Conservation (phyloP, 2,888 invertebrate genomes). For the Bugula neritina region DNA sequence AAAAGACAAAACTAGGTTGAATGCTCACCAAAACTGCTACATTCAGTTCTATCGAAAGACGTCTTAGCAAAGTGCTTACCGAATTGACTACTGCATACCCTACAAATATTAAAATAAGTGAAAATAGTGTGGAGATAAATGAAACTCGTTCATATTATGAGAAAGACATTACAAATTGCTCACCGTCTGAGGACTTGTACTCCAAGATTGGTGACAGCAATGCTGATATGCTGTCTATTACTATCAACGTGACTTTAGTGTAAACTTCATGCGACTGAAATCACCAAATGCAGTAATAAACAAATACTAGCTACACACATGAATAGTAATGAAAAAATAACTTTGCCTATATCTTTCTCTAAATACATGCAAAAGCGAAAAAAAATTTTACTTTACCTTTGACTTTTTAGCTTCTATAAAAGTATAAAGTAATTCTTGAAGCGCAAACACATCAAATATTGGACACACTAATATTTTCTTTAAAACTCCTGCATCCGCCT, state of each 20-base stretch:
- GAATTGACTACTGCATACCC: constrained; percentile 7
- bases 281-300: background rate
- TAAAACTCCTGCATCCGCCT: background rate
- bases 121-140: no score
- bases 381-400: no score
- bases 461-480: background rate
- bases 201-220: background rate
- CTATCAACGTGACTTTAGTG: background rate
- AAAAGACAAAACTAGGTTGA: no score
- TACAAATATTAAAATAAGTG: no score
- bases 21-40: constrained; percentile 10
- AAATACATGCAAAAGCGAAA: no score
- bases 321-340: no score
- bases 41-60: background rate
- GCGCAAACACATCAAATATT: constrained; percentile 18
- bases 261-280: background rate
- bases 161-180: no score
- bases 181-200: constrained; percentile 10
- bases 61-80: background rate
- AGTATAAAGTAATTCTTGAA: background rate
- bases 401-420: background rate
- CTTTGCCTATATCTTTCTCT: no score
- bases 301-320: background rate
- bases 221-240: constrained; percentile 12
- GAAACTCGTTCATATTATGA: no score